Evolutionary conservation across 2,888 invertebrate species (phyloP).

Genomic region (Autographa gamma): DNA sequence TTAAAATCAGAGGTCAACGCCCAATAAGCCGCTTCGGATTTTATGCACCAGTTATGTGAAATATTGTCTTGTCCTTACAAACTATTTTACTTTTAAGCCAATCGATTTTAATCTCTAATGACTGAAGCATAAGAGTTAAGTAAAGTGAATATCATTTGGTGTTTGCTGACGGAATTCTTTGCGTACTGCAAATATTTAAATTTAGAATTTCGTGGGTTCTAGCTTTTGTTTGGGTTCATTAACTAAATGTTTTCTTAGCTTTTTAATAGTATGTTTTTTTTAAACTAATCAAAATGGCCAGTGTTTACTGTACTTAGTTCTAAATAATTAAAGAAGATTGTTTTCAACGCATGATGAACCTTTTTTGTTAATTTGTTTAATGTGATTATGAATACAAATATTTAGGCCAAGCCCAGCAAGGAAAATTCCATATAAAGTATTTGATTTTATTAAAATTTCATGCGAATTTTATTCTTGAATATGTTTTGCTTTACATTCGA

Average conservation of each 20-base stretch:
- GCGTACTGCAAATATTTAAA: conserved; percentile 65
- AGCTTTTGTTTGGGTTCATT: conserved; percentile 50
- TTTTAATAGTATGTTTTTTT: too few species aligned
- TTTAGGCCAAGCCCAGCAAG: background rate
- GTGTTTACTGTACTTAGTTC: too few species aligned
- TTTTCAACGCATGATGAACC: too few species aligned
- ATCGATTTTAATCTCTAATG: conserved; percentile 29
- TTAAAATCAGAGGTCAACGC: conserved; percentile 76
- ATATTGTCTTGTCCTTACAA: conserved; percentile 62
- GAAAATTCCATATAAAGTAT: background rate
- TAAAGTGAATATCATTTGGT: background rate
- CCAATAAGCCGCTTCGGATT: conserved; percentile 72
- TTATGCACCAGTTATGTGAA: conserved; percentile 83
- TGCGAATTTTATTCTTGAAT: background rate
- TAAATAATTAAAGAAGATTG: too few species aligned
- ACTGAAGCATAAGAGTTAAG: conserved; percentile 6
- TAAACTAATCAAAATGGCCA: too few species aligned
- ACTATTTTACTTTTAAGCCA: conserved; percentile 23
- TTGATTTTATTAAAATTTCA: background rate
- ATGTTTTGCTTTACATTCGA: background rate
- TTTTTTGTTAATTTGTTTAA: too few species aligned
- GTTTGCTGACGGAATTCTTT: conserved; percentile 47
- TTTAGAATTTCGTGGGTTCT: conserved; percentile 60
- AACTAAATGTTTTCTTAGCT: background rate
- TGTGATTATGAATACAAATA: background rate